Evolutionary conservation across 2,113 vertebrate genomes (phyloP).

Genomic region (Suncus etruscus): DNA sequence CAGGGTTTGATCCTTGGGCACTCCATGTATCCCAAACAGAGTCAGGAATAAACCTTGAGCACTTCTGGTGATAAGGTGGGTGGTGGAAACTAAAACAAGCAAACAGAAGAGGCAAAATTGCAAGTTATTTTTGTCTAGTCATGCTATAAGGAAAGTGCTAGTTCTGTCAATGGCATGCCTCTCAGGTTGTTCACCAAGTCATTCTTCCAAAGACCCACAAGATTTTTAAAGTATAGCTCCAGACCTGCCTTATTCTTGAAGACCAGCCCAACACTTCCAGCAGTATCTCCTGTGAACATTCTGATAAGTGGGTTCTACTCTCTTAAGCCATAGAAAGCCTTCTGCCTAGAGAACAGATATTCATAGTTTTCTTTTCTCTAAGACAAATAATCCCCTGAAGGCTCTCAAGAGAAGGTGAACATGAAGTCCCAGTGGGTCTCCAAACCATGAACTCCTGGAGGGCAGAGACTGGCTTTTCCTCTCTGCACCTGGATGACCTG

Average conservation of each 20-base stretch:
- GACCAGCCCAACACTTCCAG: slow-evolving; percentile 4
- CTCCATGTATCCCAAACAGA: no score
- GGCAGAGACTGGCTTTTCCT: neutral
- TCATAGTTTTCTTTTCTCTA: slow-evolving; percentile 21
- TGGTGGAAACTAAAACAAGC: neutral
- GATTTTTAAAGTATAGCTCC: neutral
- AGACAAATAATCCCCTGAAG: slow-evolving; percentile 28
- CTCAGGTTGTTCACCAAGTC: neutral
- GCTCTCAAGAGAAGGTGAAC: no score
- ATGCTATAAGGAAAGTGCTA: no score
- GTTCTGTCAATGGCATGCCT: no score
- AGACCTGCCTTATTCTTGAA: neutral
- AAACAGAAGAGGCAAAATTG: slow-evolving; percentile 61
- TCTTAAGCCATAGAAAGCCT: slow-evolving; percentile 41
- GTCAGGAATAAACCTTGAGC: no score
- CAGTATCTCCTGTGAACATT: slow-evolving; percentile 1
- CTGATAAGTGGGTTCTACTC: slow-evolving; percentile 19
- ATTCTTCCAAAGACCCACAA: neutral
- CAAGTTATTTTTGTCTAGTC: slow-evolving; percentile 7
- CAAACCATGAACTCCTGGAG: neutral
- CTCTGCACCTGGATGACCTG: neutral
- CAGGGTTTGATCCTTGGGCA: no score
- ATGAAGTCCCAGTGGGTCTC: no score
- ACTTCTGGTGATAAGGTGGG: no score
- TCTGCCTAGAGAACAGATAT: slow-evolving; percentile 44